phyloP scores from a whole-genome alignment of 2,113 vertebrate genomes.

The Onychostruthus taczanowskii region DNA sequence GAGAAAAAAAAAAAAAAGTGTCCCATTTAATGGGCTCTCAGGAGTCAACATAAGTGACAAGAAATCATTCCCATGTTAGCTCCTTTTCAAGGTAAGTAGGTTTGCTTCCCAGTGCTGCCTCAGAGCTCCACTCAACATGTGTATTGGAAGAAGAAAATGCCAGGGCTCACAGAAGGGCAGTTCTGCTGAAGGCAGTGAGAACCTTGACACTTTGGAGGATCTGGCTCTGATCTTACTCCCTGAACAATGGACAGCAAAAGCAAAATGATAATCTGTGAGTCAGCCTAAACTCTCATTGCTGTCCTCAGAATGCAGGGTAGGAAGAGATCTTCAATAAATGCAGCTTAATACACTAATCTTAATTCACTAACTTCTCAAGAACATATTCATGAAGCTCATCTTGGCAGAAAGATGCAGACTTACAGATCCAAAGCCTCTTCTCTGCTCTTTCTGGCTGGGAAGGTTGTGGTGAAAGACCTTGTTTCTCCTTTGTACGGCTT shows the following conservation, averaged over 20 bases:
- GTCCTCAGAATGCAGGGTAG: not conserved
- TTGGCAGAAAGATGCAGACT: not conserved
- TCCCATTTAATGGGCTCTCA: not conserved
- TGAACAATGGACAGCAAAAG: not conserved
- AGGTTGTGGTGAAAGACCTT: not conserved
- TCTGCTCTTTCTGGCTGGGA: not conserved
- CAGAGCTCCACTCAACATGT: not conserved
- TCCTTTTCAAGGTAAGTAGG: not conserved
- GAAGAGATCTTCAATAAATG: not conserved
- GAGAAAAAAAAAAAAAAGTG: not conserved
- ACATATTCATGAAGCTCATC: not conserved
- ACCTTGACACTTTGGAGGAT: not conserved
- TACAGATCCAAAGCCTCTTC: not conserved
- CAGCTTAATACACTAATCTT: not conserved
- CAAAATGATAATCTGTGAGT: not conserved
- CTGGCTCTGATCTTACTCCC: not conserved
- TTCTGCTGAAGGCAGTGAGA: not conserved
- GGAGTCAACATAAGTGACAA: not conserved
- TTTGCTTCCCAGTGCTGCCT: not conserved
- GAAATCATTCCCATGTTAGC: not conserved
- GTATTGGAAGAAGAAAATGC: not conserved
- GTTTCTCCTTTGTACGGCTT: not conserved
- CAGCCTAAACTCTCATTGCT: not conserved
- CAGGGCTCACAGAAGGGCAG: not conserved
- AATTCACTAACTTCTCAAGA: not conserved